phyloP scores from a whole-genome alignment of 2,888 invertebrate species.

The Zygogramma bicolorata region DNA sequence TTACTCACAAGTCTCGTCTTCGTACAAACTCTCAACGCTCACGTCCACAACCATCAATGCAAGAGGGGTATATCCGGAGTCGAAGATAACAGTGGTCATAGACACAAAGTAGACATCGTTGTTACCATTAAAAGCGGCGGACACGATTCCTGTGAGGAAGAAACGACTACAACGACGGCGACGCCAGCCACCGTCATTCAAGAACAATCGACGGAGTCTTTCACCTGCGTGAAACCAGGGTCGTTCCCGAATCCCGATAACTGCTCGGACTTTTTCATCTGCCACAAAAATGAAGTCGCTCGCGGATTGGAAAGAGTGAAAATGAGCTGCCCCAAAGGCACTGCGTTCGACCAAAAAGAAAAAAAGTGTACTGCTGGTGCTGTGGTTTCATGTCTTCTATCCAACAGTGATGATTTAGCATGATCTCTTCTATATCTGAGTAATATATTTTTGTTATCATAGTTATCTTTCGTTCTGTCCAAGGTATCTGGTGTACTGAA shows the following conservation, averaged over 20 bases:
- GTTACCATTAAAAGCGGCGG: slow-evolving; percentile 14
- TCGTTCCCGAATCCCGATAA: slow-evolving; percentile 9
- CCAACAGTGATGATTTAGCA: not conserved
- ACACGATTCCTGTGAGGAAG: not conserved
- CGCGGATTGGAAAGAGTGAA: not conserved
- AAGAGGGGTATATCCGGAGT: not conserved
- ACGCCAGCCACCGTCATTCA: not conserved
- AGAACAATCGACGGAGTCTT: not conserved
- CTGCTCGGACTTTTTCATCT: slow-evolving; percentile 16
- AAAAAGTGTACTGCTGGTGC: slow-evolving; percentile 1
- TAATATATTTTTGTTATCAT: no score
- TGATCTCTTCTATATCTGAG: not conserved
- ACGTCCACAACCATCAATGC: not conserved
- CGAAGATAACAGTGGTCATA: not conserved
- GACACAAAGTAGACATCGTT: slow-evolving; percentile 8
- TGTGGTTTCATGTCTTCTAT: not conserved
- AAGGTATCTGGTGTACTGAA: no score
- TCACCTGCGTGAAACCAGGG: slow-evolving; percentile 4
- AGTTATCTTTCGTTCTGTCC: no score
- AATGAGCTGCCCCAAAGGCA: slow-evolving; percentile 40
- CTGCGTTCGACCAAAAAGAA: slow-evolving; percentile 39
- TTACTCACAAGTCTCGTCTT: not conserved
- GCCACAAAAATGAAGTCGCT: not conserved
- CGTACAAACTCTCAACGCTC: not conserved
- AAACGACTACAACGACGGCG: not conserved